These are phyloP conservation scores for Bubo bubo DNA, from an alignment of 2,113 vertebrate genomes.

Conservation along the genomic window DNA sequence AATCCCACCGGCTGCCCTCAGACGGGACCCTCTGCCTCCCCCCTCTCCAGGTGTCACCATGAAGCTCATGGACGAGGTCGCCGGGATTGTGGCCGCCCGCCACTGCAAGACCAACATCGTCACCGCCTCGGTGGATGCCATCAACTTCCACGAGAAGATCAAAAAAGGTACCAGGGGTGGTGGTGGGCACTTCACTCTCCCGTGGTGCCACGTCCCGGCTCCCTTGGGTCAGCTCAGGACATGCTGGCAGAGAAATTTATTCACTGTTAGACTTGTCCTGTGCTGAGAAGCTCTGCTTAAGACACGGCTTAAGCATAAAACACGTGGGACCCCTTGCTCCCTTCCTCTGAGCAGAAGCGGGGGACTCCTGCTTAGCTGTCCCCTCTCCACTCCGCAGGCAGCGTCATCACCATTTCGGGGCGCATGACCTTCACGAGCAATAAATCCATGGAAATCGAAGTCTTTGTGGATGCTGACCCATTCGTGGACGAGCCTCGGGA, in stretches of 20 bases:
- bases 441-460: constrained; percentile 97
- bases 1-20: neutral
- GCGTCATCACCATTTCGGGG: constrained; percentile 89
- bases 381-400: constrained; percentile 72
- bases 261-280: neutral
- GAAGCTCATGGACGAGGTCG: constrained; percentile 98
- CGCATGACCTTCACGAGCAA: constrained; percentile 94
- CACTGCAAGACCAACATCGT: constrained; percentile 97
- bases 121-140: constrained; percentile 93
- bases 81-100: constrained; percentile 89
- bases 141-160: constrained; percentile 96
- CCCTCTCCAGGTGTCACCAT: constrained; percentile 88
- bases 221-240: neutral
- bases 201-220: rapidly evolving
- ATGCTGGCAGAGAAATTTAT: neutral
- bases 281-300: neutral
- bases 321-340: neutral
- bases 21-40: neutral
- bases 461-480: constrained; percentile 87
- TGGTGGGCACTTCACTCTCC: neutral
- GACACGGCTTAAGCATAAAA: neutral
- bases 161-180: constrained; percentile 81
- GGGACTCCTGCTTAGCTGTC: rapidly evolving
- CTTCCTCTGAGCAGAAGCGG: neutral
- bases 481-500: constrained; percentile 77